Percentiles rank a stretch among this genome's conserved stretches.
Conservation (phyloP, 2,113 vertebrate species). For the Anthoscopus minutus region DNA sequence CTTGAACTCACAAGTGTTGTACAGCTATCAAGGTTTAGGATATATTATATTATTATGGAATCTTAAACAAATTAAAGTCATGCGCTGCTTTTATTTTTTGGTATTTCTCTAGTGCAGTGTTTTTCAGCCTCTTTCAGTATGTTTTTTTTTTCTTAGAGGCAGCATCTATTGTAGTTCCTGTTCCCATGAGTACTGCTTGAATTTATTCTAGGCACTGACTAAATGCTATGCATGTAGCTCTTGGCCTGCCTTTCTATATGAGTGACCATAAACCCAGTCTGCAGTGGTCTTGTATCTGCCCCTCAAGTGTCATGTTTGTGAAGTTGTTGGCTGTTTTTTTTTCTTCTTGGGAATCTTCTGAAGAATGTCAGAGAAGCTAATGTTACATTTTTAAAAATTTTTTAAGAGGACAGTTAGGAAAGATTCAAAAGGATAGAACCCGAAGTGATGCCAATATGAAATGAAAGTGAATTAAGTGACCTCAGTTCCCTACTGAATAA, state of each 20-base stretch:
- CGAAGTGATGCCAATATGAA: neutral
- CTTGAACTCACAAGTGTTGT: neutral
- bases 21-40: neutral
- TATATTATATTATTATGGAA: neutral
- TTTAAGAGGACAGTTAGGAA: neutral
- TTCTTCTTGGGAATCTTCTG: neutral
- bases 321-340: neutral
- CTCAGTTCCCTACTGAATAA: neutral
- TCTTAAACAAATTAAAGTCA: neutral
- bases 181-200: neutral
- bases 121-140: neutral
- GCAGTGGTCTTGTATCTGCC: neutral
- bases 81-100: neutral
- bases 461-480: neutral
- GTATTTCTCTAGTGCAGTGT: neutral
- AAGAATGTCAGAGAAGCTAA: neutral
- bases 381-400: neutral
- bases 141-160: neutral
- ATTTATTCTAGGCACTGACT: neutral
- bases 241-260: neutral
- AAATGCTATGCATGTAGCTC: neutral
- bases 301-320: fast-evolving
- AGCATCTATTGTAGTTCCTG: neutral
- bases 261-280: neutral
- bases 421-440: neutral